Conservation (phyloP, 2,888 invertebrate genomes). For the Calameuta pallipes region DNA sequence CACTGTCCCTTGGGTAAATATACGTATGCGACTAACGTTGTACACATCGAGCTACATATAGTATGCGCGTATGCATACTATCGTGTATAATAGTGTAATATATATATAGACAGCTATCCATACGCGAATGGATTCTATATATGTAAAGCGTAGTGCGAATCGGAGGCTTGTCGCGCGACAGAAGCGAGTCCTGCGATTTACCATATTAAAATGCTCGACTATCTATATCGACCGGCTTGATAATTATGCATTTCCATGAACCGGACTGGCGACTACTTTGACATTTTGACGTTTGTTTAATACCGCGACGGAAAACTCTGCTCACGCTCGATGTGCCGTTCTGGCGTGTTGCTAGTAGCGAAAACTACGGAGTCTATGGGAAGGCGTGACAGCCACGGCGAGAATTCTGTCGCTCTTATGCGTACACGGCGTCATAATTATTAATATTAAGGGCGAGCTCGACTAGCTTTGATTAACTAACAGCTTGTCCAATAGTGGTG, state of each 20-base stretch:
- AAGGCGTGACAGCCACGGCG: background rate
- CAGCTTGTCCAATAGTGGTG: too few species aligned
- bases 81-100: background rate
- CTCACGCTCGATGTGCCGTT: too few species aligned
- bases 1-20: background rate
- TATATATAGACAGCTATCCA: background rate
- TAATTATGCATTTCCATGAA: background rate
- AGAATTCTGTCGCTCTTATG: background rate
- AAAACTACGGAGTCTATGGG: slow-evolving; percentile 12
- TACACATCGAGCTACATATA: background rate
- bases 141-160: background rate
- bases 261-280: slow-evolving; percentile 46
- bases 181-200: background rate
- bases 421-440: background rate
- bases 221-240: background rate
- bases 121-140: background rate
- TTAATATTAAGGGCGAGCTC: background rate
- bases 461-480: too few species aligned
- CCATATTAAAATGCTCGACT: background rate
- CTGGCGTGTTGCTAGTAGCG: too few species aligned
- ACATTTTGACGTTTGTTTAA: slow-evolving; percentile 49
- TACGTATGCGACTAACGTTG: background rate
- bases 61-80: background rate
- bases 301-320: slow-evolving; percentile 16
- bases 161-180: background rate